Percentiles rank a stretch among this genome's conserved stretches.
Conservation (phyloP, 2,888 invertebrate genomes). For the Neocrepidodera transversa region DNA sequence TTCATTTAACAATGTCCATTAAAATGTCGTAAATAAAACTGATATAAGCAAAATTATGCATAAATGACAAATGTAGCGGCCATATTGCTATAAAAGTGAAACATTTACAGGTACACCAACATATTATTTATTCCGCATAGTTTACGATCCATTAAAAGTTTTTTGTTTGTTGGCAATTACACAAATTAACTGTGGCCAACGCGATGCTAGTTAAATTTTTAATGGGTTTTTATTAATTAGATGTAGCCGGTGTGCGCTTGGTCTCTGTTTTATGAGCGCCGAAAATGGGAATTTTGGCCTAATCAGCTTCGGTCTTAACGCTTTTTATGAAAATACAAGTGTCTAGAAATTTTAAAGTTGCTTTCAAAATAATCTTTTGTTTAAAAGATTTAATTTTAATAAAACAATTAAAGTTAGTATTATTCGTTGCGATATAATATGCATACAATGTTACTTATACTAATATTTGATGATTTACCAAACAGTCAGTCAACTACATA, state of each 20-base stretch:
- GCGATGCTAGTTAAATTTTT: constrained; percentile 47
- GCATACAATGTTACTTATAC: too few relatives aligned
- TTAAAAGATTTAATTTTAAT: too few relatives aligned
- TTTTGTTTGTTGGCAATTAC: constrained; percentile 57
- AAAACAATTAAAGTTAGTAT: too few relatives aligned
- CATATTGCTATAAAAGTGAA: constrained; percentile 52
- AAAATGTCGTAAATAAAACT: constrained; percentile 47
- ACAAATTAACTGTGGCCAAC: constrained; percentile 56
- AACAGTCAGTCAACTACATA: too few relatives aligned
- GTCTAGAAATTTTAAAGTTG: too few relatives aligned
- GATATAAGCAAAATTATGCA: constrained; percentile 49
- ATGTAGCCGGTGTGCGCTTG: constrained; percentile 36
- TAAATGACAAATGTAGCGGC: constrained; percentile 53
- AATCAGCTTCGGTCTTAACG: constrained; percentile 2
- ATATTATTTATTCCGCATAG: constrained; percentile 57
- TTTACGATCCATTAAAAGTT: constrained; percentile 57
- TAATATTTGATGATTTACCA: too few relatives aligned
- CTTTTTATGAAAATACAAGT: too few relatives aligned
- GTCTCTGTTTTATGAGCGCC: constrained; percentile 37
- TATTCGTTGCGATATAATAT: too few relatives aligned
- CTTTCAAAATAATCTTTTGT: too few relatives aligned
- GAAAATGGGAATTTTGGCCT: constrained; percentile 35
- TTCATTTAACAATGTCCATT: constrained; percentile 48
- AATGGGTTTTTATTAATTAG: constrained; percentile 54
- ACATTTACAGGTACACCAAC: constrained; percentile 51